These are phyloP conservation scores for Salvator merianae DNA, from an alignment of 2,113 vertebrate species.

Conservation along the genomic window DNA sequence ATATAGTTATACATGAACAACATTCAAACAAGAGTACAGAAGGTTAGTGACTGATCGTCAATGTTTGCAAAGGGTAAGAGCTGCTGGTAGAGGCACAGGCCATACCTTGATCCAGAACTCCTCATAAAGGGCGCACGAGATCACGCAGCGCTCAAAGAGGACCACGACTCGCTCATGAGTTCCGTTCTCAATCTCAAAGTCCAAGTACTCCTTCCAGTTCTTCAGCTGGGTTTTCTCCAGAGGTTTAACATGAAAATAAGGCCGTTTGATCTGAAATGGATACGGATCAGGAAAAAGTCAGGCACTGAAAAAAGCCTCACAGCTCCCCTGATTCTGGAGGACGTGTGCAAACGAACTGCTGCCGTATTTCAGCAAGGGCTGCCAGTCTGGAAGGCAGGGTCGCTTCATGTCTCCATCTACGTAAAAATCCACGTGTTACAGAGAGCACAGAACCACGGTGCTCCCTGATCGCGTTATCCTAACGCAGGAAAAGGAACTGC, in stretches of 20 bases:
- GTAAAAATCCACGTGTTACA: no score
- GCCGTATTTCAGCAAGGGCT: not conserved
- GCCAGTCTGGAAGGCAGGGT: no score
- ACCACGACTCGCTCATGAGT: constrained; percentile 96
- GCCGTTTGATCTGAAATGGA: constrained; percentile 91
- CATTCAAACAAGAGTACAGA: constrained; percentile 97
- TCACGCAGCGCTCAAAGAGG: constrained; percentile 98
- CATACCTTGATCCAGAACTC: constrained; percentile 99
- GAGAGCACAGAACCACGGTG: no score
- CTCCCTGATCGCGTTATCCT: no score
- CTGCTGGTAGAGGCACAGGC: constrained; percentile 49
- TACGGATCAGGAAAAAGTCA: constrained; percentile 14
- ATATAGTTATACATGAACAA: constrained; percentile 99
- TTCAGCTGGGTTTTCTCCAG: constrained; percentile 96
- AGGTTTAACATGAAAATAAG: constrained; percentile 98
- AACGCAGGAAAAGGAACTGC: no score
- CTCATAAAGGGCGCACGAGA: constrained; percentile 99
- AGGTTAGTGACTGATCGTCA: constrained; percentile 92
- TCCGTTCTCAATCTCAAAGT: constrained; percentile 98
- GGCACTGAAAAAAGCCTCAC: not conserved
- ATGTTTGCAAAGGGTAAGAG: constrained; percentile 80
- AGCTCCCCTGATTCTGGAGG: no score
- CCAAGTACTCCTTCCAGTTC: constrained; percentile 99
- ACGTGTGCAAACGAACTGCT: not conserved
- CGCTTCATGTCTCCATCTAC: no score